Evolutionary conservation across 2,113 vertebrate species (phyloP).

Genomic region (Rutilus rutilus): DNA sequence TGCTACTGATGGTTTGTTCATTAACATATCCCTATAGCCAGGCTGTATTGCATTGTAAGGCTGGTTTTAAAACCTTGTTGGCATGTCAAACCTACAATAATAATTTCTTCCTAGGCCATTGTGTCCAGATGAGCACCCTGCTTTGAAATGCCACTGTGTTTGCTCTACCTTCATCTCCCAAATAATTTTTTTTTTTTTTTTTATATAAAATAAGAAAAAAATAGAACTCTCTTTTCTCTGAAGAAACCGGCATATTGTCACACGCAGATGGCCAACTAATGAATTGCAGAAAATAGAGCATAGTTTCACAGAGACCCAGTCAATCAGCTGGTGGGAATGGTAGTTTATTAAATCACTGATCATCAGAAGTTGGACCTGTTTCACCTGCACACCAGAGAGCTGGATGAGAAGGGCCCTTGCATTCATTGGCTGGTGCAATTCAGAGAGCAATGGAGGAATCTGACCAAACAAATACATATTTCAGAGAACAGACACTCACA

Average conservation of each 20-base stretch:
- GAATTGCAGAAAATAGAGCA: conserved; percentile 32
- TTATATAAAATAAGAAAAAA: background rate
- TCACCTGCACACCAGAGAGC: conserved; percentile 38
- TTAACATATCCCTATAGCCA: conserved; percentile 35
- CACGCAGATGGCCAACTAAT: conserved; percentile 42
- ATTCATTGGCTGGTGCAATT: background rate
- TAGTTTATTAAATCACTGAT: conserved; percentile 44
- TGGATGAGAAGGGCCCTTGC: background rate
- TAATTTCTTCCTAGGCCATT: background rate
- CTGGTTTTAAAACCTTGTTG: background rate
- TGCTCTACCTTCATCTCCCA: conserved; percentile 7
- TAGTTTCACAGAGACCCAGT: conserved; percentile 24
- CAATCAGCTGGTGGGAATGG: conserved; percentile 14
- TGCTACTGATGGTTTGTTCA: conserved; percentile 7
- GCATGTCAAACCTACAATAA: background rate
- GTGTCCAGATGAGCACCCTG: background rate
- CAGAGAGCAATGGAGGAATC: background rate
- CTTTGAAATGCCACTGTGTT: background rate
- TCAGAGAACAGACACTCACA: background rate
- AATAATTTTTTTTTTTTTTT: no score
- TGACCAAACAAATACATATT: background rate
- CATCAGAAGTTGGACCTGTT: conserved; percentile 37
- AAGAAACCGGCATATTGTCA: conserved; percentile 12
- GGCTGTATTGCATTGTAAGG: conserved; percentile 5
- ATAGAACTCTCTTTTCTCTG: conserved; percentile 2